A percentile compares a stretch with the other conserved stretches of the same genome.
Conservation (phyloP, 2,888 invertebrate genomes). For the Acleris emargana region DNA sequence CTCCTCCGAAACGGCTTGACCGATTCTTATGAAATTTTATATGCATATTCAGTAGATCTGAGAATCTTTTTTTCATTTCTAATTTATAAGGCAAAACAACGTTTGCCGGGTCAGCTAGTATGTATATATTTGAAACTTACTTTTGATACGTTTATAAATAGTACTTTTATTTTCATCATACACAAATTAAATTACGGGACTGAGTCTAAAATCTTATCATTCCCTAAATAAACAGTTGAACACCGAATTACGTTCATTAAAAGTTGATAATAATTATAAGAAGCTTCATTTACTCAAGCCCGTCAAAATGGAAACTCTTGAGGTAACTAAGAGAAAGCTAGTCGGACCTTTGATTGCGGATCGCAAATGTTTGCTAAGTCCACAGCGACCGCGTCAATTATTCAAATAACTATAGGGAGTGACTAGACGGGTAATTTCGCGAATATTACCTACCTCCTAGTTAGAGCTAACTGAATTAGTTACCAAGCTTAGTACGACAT, state of each 20-base stretch:
- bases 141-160: not conserved
- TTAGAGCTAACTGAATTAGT: conserved; percentile 42
- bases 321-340: conserved; percentile 50
- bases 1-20: too few relatives aligned
- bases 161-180: too few relatives aligned
- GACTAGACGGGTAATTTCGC: conserved; percentile 70
- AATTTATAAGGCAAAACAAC: too few relatives aligned
- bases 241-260: conserved; percentile 17
- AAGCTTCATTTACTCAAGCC: conserved; percentile 8
- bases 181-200: too few relatives aligned
- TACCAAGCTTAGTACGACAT: conserved; percentile 58
- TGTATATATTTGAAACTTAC: not conserved
- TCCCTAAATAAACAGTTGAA: not conserved
- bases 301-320: conserved; percentile 32
- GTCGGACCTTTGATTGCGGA: conserved; percentile 76
- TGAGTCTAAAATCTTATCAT: too few relatives aligned
- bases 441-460: conserved; percentile 56
- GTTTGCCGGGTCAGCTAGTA: too few relatives aligned
- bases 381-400: conserved; percentile 74
- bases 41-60: too few relatives aligned
- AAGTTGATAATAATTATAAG: conserved; percentile 21
- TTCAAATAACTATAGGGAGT: conserved; percentile 73
- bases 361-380: conserved; percentile 76
- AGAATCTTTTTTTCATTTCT: too few relatives aligned
- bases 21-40: too few relatives aligned